Base-by-base conservation (phyloP, 2,797 vertebrate species). In the Chromis chromis region DNA sequence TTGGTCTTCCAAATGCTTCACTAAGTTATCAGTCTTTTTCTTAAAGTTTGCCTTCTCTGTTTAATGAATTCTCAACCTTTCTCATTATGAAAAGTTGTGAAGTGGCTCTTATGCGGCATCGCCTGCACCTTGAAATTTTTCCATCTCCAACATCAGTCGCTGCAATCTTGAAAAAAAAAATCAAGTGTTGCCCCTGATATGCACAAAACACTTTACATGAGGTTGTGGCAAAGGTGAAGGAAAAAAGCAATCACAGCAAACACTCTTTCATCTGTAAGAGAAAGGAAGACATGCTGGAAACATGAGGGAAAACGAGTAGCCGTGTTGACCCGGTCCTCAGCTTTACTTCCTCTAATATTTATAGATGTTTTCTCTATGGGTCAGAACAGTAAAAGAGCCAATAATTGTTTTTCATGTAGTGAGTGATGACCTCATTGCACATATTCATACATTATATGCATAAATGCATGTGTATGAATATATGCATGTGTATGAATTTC, bases 381-480 rank as follows among this genome's bases (percentile, higher is more conserved):
- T 54, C 55, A 50, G 33, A 69, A 70, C 65, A 46, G 39, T 63
- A 72, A 68, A 81, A 56, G 9, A 72, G 65, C 42, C 79, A 85
- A 84, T 88, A 71, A 81, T 80, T 79, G 70, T 74, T 83, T 85
- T 77, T 76, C 67, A 78, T 74, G 62, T 24, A 44, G 66, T 83
- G 77, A 91, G 55, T 74, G 78, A 85, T 85, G 83, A 86, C 74
- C 76, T 82, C 63, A 84, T 80, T 87, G 68, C 63, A 78, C 75
- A 66, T 68, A 74, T 81, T 71, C 70, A 64, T 84, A 50, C 65
- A 62, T 42, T 61, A 31, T 64, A 86, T 90, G 84, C 81, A 88
- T 86, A 72, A 72, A 84, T 83, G 73, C 69, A 89, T 84, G 78
- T n/a, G 25, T 28, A 65, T 74, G 78, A 77, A 79, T 79, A 50